These are phyloP conservation scores for Thereva nobilitata DNA, from an alignment of 2,888 invertebrate genomes.

Conservation along the genomic window DNA sequence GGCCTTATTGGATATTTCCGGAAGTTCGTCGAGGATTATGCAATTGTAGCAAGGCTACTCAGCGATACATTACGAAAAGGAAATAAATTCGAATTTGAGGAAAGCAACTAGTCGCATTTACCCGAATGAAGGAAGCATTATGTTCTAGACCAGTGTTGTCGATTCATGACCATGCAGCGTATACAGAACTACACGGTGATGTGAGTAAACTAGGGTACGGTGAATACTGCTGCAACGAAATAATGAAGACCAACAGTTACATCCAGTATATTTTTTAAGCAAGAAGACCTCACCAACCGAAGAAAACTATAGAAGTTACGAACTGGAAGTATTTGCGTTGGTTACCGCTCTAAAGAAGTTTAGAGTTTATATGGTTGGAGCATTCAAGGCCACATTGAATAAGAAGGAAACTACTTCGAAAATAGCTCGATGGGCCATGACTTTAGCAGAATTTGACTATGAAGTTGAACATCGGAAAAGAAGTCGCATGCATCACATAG, in stretches of 20 bases:
- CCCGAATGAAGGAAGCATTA: slow-evolving; percentile 35
- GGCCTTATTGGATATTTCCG: slow-evolving; percentile 45
- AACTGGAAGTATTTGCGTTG: slow-evolving; percentile 12
- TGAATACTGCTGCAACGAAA: slow-evolving; percentile 11
- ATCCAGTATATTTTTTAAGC: too few species aligned
- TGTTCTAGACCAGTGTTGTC: not conserved
- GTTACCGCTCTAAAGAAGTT: slow-evolving; percentile 1
- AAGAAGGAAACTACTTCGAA: too few species aligned
- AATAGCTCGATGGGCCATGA: too few species aligned
- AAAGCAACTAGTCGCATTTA: slow-evolving; percentile 42
- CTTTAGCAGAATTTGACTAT: too few species aligned
- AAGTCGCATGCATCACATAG: slow-evolving; percentile 39
- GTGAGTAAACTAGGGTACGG: slow-evolving; percentile 5
- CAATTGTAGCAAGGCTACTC: slow-evolving; percentile 41
- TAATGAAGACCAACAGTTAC: not conserved
- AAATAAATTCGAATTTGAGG: slow-evolving; percentile 38
- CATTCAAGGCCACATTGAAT: slow-evolving; percentile 44
- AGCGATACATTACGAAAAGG: slow-evolving; percentile 40
- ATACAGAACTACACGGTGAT: slow-evolving; percentile 20
- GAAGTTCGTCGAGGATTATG: slow-evolving; percentile 43
- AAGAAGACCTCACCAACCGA: too few species aligned
- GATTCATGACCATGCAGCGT: not conserved
- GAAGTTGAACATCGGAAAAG: too few species aligned
- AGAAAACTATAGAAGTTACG: slow-evolving; percentile 15
- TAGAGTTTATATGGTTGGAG: slow-evolving; percentile 20